A percentile compares a stretch with the other conserved stretches of the same genome.
These are phyloP conservation scores for Chironex yamaguchii DNA, from an alignment of 30 jellyfish, hydroid and myxozoan species.

Conservation along the genomic window DNA sequence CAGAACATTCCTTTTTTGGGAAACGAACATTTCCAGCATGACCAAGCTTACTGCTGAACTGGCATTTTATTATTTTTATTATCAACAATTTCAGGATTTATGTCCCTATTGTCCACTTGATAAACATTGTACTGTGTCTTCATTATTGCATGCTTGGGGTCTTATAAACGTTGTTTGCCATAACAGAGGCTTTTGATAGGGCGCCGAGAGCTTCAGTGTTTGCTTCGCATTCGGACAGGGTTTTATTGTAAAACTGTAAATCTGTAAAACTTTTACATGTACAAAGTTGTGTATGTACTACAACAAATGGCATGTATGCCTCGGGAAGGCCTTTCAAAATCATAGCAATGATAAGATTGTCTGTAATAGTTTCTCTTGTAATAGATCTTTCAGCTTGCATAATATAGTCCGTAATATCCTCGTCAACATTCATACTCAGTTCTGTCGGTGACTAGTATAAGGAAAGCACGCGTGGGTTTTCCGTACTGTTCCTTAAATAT, in stretches of 20 bases:
- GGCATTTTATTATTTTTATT: conserved; percentile 32
- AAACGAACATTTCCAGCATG: conserved; percentile 49
- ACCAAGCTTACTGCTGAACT: conserved; percentile 41
- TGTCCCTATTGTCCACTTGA: conserved; percentile 60
- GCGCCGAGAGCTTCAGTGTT: conserved; percentile 47
- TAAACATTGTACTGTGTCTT: too few species aligned
- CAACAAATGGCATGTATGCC: conserved; percentile 60
- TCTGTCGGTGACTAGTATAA: conserved; percentile 5
- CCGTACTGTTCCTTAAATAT: conserved; percentile 9
- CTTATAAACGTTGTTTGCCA: too few species aligned
- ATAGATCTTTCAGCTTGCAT: conserved; percentile 27
- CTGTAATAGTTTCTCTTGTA: conserved; percentile 31
- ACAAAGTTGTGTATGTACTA: conserved; percentile 60
- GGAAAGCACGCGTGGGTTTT: conserved; percentile 36
- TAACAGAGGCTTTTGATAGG: too few species aligned
- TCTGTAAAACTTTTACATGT: conserved; percentile 36
- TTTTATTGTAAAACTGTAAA: too few species aligned
- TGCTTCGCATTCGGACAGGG: conserved; percentile 36
- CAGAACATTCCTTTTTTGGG: conserved; percentile 2
- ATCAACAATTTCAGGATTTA: conserved; percentile 38
- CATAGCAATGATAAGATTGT: conserved; percentile 21
- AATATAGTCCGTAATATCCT: conserved; percentile 34
- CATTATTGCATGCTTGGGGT: too few species aligned
- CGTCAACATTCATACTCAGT: not conserved
- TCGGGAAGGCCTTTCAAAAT: conserved; percentile 40